phyloP scores from a whole-genome alignment of 2,888 invertebrate species.

The Ceraclea dissimilis region DNA sequence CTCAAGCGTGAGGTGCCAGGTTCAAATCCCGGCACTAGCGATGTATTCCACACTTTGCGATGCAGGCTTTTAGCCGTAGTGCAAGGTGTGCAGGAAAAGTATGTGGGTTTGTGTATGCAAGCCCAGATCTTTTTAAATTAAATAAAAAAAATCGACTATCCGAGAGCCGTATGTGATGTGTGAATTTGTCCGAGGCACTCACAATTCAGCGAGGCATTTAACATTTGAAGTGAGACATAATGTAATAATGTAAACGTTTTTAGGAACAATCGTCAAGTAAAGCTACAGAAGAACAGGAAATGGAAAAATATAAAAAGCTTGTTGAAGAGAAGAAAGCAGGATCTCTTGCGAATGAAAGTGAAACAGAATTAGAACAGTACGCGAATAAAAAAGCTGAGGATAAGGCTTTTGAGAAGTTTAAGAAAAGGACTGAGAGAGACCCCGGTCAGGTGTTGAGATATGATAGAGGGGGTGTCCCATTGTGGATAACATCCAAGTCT shows the following conservation, averaged over 20 bases:
- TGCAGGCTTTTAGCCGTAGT: too few relatives aligned
- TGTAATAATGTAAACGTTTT: background rate
- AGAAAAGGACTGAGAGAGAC: constrained; percentile 56
- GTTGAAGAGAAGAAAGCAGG: constrained; percentile 54
- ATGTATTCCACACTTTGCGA: too few relatives aligned
- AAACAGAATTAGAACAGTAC: constrained; percentile 64
- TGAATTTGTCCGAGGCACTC: too few relatives aligned
- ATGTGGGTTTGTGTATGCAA: too few relatives aligned
- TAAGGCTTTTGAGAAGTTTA: constrained; percentile 70
- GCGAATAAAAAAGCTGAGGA: constrained; percentile 57
- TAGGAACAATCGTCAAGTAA: constrained; percentile 23
- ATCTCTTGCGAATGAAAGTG: constrained; percentile 53
- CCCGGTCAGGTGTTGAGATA: constrained; percentile 81
- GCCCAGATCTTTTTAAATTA: too few relatives aligned
- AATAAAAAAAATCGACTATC: too few relatives aligned
- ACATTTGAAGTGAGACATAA: too few relatives aligned
- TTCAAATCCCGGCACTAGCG: too few relatives aligned
- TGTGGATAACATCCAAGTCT: constrained; percentile 71
- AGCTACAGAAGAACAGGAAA: constrained; percentile 46
- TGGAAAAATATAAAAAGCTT: constrained; percentile 43
- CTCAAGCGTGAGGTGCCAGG: too few relatives aligned
- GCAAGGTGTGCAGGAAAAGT: too few relatives aligned
- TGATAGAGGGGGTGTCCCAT: constrained; percentile 64
- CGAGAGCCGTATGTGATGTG: too few relatives aligned
- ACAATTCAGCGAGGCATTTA: too few relatives aligned